A percentile compares a stretch with the other conserved stretches of the same genome.
phyloP scores from a whole-genome alignment of 2,888 invertebrate species.

The Tiliacea citrago region DNA sequence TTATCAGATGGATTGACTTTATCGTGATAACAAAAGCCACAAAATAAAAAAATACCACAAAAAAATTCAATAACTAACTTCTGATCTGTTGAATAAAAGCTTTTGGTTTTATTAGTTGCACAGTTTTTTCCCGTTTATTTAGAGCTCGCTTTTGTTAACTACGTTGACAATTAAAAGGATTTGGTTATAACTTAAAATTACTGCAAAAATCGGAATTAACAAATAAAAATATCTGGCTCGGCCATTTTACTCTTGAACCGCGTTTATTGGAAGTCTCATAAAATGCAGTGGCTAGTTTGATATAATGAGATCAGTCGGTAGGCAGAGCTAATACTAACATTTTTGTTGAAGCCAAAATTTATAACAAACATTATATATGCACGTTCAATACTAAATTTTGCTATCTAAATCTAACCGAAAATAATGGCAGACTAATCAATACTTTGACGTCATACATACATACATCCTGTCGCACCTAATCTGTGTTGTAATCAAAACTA shows the following conservation, averaged over 20 bases:
- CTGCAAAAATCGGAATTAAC: neutral
- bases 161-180: neutral
- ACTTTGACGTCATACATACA: neutral
- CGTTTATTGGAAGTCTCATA: neutral
- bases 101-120: neutral
- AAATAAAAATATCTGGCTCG: neutral
- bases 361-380: neutral
- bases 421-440: neutral
- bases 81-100: neutral
- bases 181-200: neutral
- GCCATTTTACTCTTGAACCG: neutral
- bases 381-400: neutral
- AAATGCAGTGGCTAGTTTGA: neutral
- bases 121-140: neutral
- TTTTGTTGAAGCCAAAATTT: neutral
- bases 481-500: neutral
- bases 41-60: neutral
- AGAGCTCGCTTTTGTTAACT: neutral
- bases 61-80: neutral
- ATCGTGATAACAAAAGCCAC: slow-evolving; percentile 37
- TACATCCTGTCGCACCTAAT: neutral
- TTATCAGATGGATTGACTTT: slow-evolving; percentile 41
- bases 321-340: neutral
- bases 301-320: neutral
- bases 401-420: slow-evolving; percentile 7